phyloP scores from a whole-genome alignment of 2,888 invertebrate genomes.

The Stratiomys singularior region DNA sequence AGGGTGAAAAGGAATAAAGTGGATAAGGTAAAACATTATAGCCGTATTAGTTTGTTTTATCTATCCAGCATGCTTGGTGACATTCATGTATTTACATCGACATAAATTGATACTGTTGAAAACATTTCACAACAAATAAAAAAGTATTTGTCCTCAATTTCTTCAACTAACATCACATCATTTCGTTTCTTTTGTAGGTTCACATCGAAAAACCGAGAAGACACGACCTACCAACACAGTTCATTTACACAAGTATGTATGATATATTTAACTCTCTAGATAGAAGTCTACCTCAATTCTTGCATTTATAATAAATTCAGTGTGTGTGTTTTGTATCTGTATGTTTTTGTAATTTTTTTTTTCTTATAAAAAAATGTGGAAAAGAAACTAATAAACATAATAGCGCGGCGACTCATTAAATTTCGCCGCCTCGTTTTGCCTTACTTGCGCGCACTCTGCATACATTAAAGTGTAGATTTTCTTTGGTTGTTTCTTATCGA shows the following conservation, averaged over 20 bases:
- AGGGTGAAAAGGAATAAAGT: no score
- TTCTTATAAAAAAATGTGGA: constrained; percentile 2
- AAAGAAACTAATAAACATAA: constrained; percentile 29
- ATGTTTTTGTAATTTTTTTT: background rate
- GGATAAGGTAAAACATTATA: no score
- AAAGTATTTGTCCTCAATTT: constrained; percentile 16
- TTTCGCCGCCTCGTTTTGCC: constrained; percentile 17
- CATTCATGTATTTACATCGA: no score
- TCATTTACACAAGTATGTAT: background rate
- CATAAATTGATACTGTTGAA: no score
- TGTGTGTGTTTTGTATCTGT: background rate
- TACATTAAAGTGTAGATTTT: background rate
- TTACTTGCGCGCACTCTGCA: background rate
- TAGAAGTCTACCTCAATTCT: constrained; percentile 13
- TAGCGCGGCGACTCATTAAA: constrained; percentile 33
- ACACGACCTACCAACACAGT: background rate
- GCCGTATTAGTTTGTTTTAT: no score
- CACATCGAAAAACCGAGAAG: background rate
- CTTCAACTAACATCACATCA: background rate
- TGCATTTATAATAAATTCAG: constrained; percentile 9
- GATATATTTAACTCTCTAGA: background rate
- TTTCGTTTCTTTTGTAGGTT: constrained; percentile 20
- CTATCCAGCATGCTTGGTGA: no score
- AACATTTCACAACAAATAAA: no score
- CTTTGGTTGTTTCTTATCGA: background rate